Percentiles rank a stretch among this genome's conserved stretches.
phyloP scores from a whole-genome alignment of 2,888 invertebrate species.

The Zelleria hepariella region DNA sequence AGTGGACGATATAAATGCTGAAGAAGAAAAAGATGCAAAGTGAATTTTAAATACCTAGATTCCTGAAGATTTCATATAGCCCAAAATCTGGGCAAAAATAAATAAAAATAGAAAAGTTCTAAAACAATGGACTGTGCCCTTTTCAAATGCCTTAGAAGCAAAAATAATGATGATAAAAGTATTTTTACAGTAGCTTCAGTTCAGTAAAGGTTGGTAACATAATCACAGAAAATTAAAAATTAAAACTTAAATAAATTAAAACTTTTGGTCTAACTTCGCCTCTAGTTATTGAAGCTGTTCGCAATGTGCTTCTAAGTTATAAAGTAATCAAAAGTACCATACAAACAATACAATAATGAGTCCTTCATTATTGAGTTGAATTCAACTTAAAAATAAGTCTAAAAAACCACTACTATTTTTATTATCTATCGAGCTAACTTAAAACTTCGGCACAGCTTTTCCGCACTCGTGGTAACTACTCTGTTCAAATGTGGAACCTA shows the following conservation, averaged over 20 bases:
- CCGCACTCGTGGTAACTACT: too few species aligned
- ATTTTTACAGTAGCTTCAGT: neutral
- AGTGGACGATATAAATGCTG: too few species aligned
- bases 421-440: neutral
- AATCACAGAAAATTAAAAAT: neutral
- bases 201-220: neutral
- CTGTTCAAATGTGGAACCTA: neutral
- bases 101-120: neutral
- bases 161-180: too few species aligned
- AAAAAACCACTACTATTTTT: neutral
- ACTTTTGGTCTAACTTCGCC: too few species aligned
- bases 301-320: too few species aligned
- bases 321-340: too few species aligned
- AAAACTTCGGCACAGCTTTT: neutral
- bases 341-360: neutral
- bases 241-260: too few species aligned
- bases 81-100: too few species aligned
- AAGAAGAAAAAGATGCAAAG: too few species aligned
- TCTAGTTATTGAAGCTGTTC: too few species aligned
- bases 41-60: neutral
- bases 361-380: neutral
- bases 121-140: neutral
- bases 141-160: neutral
- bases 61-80: neutral
- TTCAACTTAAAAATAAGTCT: neutral